Conservation (phyloP, 2,888 invertebrate species). For the Epinotia nisella region DNA sequence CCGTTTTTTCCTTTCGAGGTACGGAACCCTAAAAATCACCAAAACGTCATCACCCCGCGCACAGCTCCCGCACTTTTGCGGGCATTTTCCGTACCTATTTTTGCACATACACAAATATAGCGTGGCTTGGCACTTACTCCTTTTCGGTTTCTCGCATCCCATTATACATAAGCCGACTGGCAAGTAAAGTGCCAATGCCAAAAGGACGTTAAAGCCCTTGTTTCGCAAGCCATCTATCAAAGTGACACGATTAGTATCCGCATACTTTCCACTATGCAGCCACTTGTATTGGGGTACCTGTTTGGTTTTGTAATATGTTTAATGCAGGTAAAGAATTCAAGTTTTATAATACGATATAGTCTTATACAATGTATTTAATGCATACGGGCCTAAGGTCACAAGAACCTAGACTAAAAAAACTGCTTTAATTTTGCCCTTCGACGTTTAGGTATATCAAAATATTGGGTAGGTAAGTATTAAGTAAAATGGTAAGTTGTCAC, state of each 20-base stretch:
- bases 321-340: conserved; percentile 2
- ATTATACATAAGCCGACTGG: conserved; percentile 3
- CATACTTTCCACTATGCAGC: conserved; percentile 45
- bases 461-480: no score
- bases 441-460: no score
- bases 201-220: conserved; percentile 15
- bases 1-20: no score
- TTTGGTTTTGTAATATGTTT: conserved; percentile 37
- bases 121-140: conserved; percentile 1
- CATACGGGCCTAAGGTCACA: no score
- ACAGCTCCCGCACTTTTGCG: conserved; percentile 44
- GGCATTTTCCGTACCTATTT: conserved; percentile 43
- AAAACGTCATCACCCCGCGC: conserved; percentile 33
- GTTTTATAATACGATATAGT: no score
- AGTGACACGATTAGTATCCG: conserved; percentile 47
- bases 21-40: no score
- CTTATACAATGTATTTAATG: no score
- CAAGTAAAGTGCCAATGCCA: not conserved
- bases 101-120: conserved; percentile 37
- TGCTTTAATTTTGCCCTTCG: no score
- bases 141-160: not conserved
- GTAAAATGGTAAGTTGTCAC: no score
- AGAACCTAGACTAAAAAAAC: no score
- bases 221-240: conserved; percentile 46
- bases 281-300: conserved; percentile 40